Conservation (phyloP, 2,797 vertebrate genomes). For the Alectoris magna region DNA sequence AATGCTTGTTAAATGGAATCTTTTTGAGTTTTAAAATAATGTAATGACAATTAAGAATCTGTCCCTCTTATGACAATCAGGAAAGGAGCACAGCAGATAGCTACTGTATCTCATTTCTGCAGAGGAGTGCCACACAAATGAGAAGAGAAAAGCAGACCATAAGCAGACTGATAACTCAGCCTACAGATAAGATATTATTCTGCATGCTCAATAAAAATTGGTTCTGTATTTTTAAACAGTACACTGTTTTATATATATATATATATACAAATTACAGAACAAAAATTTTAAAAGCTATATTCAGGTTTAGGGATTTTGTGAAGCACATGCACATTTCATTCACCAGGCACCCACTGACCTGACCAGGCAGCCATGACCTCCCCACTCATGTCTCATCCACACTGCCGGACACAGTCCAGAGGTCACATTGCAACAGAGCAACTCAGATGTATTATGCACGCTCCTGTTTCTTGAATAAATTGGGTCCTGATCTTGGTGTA, state of each 20-base stretch:
- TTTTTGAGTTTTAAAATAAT: background rate
- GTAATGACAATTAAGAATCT: background rate
- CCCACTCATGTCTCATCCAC: background rate
- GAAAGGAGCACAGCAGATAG: background rate
- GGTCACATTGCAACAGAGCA: background rate
- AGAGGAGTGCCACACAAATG: background rate
- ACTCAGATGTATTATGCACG: background rate
- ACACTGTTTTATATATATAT: background rate
- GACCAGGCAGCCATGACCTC: background rate
- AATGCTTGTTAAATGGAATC: background rate
- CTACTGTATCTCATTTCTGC: background rate
- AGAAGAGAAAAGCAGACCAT: background rate
- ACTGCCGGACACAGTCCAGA: fast-evolving
- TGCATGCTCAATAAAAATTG: background rate
- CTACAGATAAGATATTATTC: background rate
- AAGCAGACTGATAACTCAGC: background rate
- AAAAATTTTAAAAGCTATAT: background rate
- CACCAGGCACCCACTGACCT: background rate
- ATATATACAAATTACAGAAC: background rate
- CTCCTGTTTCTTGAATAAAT: background rate
- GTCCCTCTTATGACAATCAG: background rate
- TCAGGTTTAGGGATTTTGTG: background rate
- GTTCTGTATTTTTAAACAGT: background rate
- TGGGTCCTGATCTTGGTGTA: background rate
- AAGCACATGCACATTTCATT: background rate